Base-by-base conservation (phyloP, 1,140 invertebrate genomes). In the Papilio aristodemus region DNA sequence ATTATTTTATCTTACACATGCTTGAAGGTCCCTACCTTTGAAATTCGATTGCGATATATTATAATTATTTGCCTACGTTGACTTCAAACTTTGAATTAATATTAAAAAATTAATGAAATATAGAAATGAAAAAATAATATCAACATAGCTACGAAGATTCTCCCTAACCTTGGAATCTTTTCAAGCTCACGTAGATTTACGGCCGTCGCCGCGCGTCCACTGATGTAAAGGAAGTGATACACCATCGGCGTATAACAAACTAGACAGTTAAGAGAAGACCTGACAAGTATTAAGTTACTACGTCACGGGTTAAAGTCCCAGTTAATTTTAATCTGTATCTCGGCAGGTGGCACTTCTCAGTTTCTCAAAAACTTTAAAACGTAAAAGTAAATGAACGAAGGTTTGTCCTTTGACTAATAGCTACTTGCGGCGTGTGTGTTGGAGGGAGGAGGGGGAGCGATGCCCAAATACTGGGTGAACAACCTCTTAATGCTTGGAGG, bases 381-480 rank as follows among this genome's bases (percentile, higher is more conserved):
- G 72, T 76, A 74, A 73, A 72, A 72, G 70, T 67, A 75, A 77
- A 71, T 70, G 63, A 60, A 70, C 43, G 64, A 59, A 50, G 64
- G 74, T 80, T 79, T 79, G 78, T 85, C 81, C 85, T 81, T 86
- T 89, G 80, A 88, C 79, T 89, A 84, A 88, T 83, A 86, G 79
- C 78, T 14, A 19, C 46, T 22, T 22, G 46, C 19, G 17, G 46
- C 79, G 71, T 50, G 36, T 39, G 25, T 63, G 77, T 75, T 66
- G 68, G 72, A 78, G 72, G 80, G 78, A 79, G 77, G 74, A 63
- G 73, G 78, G n/a, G n/a, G n/a, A n/a, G n/a, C n/a, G 72, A 83
- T 84, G 84, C 85, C 86, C 85, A 89, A 90, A 89, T 86, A 82
- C 80, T 87, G 85, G 88, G 88, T 90, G 88, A 90, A 90, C 81